phyloP scores from a whole-genome alignment of 2,888 invertebrate species.

The Neoaliturus tenellus region DNA sequence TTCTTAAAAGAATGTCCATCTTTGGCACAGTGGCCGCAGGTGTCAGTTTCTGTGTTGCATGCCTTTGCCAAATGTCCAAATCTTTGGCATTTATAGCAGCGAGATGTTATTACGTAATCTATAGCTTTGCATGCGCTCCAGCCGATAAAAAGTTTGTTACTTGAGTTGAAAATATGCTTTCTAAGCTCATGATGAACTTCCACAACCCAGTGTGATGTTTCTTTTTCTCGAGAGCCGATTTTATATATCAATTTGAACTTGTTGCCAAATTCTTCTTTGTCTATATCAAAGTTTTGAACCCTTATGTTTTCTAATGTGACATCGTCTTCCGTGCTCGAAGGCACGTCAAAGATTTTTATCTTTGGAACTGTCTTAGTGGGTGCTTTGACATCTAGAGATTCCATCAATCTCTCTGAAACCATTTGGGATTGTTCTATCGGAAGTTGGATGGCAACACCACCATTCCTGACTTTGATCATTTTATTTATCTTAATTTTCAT shows the following conservation, averaged over 20 bases:
- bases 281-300: not conserved
- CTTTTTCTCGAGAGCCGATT: not conserved
- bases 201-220: not conserved
- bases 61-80: conserved; percentile 60
- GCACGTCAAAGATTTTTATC: not conserved
- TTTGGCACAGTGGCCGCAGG: conserved; percentile 59
- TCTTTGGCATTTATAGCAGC: conserved; percentile 63
- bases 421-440: no score
- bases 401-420: no score
- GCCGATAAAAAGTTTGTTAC: conserved; percentile 54
- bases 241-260: not conserved
- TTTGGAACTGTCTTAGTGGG: no score
- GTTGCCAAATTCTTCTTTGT: not conserved
- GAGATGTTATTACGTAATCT: conserved; percentile 57
- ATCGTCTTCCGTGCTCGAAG: not conserved
- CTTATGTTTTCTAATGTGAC: not conserved
- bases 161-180: not conserved
- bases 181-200: not conserved
- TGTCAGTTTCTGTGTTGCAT: not conserved
- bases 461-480: no score
- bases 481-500: no score
- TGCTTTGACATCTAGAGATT: no score
- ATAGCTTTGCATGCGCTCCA: conserved; percentile 57
- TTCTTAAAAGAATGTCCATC: not conserved
- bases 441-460: no score